Evolutionary conservation across 2,888 invertebrate species (phyloP), one percentile per base, ranked within the genome.

Genomic region (Charanyca ferruginea): DNA sequence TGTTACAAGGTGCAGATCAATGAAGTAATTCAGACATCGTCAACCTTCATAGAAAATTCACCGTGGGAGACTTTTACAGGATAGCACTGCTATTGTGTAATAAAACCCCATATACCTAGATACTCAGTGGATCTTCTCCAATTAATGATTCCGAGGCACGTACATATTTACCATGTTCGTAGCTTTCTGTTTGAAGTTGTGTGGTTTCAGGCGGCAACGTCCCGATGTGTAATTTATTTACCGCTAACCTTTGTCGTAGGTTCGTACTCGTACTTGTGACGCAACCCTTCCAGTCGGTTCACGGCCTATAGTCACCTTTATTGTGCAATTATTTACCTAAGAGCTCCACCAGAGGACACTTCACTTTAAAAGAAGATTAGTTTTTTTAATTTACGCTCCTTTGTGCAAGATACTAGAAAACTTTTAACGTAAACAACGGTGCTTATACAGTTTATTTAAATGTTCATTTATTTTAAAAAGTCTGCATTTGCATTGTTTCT

Each of bases 171-270:
- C 28, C 13, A 38, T 47, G 51, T 47, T 53, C 28, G 18, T 41
- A 35, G 42, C 38, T 44, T 64, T 52, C 48, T 52, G 44, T 62
- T 60, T 48, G 51, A 63, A 63, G 48, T 49, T 44, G 48, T 58
- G 63, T 11, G 71, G 68, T 69, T 71, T 70, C 57, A 64, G 60
- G 28, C 38, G 52, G 49, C 32, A 48, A 47, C 45, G 61, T 62
- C 60, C 57, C 68, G 49, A 65, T 64, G 54, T 49, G 77, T 78
- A 78, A 85, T 84, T 82, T 84, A 84, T 85, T 83, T 83, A 79
- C 78, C 48, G 65, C 59, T 72, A 73, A 77, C 85, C 81, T 83
- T 72, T 76, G 79, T 83, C 77, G 59, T 35, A 48, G 32, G 53
- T 35, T 55, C 25, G 63, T 57, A 59, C 32, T 59, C 51, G 53